Conservation (phyloP, 2,113 vertebrate genomes). For the Thymallus thymallus region DNA sequence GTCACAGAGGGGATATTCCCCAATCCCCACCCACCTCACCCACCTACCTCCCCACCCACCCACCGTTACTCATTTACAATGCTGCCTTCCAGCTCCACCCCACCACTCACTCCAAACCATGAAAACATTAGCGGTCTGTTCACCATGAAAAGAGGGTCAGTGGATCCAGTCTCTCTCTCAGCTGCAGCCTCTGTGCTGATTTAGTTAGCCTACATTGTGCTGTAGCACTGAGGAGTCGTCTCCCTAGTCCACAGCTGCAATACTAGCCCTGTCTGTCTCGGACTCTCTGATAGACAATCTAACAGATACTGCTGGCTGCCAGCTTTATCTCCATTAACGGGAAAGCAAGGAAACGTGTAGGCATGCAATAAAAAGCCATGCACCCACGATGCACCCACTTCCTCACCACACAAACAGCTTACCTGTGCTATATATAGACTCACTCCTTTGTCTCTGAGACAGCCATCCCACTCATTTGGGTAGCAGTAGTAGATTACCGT, state of each 20-base stretch:
- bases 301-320: slow-evolving; percentile 26
- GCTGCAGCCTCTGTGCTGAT: slow-evolving; percentile 8
- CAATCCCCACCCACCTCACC: slow-evolving; percentile 36
- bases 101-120: slow-evolving; percentile 33
- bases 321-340: background rate
- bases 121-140: too few species aligned
- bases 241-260: background rate
- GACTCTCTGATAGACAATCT: background rate
- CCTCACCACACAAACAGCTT: slow-evolving; percentile 60
- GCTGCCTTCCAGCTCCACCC: slow-evolving; percentile 39
- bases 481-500: slow-evolving; percentile 23
- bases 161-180: slow-evolving; percentile 16
- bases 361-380: slow-evolving; percentile 58
- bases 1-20: slow-evolving; percentile 66
- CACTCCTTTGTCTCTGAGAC: slow-evolving; percentile 54
- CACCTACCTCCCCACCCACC: slow-evolving; percentile 21
- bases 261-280: background rate
- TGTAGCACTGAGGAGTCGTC: background rate
- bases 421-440: slow-evolving; percentile 54
- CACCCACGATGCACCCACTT: slow-evolving; percentile 65
- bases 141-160: slow-evolving; percentile 7
- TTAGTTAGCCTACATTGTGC: background rate
- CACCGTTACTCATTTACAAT: slow-evolving; percentile 46
- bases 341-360: slow-evolving; percentile 49
- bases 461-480: slow-evolving; percentile 45